Conservation (phyloP, 1,140 invertebrate genomes). For the Armadillidium nasatum region DNA sequence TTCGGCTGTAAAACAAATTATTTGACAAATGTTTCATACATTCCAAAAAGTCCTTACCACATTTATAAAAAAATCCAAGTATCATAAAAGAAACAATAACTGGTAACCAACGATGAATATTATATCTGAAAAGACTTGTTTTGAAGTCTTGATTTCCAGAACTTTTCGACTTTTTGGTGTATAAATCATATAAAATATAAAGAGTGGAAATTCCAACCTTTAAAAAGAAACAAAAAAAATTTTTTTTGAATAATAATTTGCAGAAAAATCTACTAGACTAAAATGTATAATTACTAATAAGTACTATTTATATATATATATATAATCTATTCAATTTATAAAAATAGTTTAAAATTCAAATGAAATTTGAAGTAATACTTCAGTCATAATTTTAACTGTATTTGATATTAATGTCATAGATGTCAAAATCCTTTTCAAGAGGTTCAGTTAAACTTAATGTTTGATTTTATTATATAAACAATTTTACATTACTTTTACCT, state of each 20-base stretch:
- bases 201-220: background rate
- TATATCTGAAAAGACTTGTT: background rate
- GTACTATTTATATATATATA: background rate
- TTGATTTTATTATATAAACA: background rate
- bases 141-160: background rate
- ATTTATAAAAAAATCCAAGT: background rate
- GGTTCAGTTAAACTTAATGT: too few relatives aligned
- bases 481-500: background rate
- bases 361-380: background rate
- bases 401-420: background rate
- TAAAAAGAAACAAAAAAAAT: background rate
- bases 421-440: background rate
- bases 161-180: background rate
- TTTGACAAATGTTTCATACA: background rate
- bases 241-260: background rate
- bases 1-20: background rate
- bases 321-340: background rate
- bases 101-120: background rate
- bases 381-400: background rate
- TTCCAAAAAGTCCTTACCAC: background rate
- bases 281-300: background rate
- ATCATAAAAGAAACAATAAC: background rate
- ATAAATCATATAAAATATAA: slow-evolving; percentile 1
- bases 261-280: background rate
- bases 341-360: background rate